Evolutionary conservation across 2,113 vertebrate species (phyloP), one percentile per base, ranked within the genome.

Genomic region (Tursiops truncatus): DNA sequence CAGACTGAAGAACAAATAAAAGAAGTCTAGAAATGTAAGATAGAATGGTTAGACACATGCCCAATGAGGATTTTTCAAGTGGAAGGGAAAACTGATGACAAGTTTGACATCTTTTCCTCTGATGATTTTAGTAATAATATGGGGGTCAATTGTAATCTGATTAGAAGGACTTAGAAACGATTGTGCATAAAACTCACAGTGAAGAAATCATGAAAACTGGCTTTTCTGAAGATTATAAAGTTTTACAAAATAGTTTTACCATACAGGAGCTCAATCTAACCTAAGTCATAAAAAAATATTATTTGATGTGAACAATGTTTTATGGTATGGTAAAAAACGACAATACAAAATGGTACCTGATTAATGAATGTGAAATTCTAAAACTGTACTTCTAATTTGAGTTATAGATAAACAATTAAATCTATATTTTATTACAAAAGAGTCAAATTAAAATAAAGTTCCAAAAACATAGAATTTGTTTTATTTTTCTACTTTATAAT

Each of bases 401-500:
- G 33, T 56, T 56, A 67, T 20, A 1, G 63, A 36, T 79, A 77
- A 84, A 25, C 67, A 70, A 90, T 31, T 92, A 58, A 58, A 74
- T 87, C 28, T 89, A 25, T 56, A 76, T 92, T 95, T 91, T 79
- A 77, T 17, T 68, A 25, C n/a, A 79, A 95, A 80, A 94, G 28
- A 89, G 62, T 1, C 73, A 20, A 77, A 67, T 94, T 73, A 63
- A 5, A 74, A 56, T 80, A 85, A 79, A 62, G 5, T 58, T 58
- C 56, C 21, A 77, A 47, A 81, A 50, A 33, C 1, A 3, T 58
- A 65, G 65, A 83, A 74, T 36, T 9, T 44, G 7, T 28, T 89
- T 96, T 65, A 4, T 68, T 94, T 91, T 89, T 53, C 50, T 56
- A 21, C 3, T 81, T 90, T n/a, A 47, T 56, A 76, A 67, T 76